phyloP scores from a whole-genome alignment of 2,888 invertebrate genomes.

The Cacoxenus indagator region DNA sequence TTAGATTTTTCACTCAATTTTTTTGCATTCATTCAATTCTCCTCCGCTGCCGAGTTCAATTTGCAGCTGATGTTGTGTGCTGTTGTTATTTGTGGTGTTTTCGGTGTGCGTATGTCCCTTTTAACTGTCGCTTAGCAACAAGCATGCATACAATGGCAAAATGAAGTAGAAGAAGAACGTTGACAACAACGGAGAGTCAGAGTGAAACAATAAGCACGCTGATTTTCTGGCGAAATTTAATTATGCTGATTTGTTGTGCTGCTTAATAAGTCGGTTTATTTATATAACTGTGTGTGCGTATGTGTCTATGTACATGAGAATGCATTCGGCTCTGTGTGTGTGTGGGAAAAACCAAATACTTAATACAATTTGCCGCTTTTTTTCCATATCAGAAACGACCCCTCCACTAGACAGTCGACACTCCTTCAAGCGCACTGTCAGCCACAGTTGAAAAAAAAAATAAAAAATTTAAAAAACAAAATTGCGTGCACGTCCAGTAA shows the following conservation, averaged over 20 bases:
- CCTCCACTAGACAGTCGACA: too few relatives aligned
- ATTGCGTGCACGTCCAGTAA: conserved; percentile 35
- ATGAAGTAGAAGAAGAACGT: too few relatives aligned
- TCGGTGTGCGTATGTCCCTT: background rate
- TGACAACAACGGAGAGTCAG: background rate
- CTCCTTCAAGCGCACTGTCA: conserved; percentile 40
- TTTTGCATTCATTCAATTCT: background rate
- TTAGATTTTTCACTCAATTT: conserved; percentile 43
- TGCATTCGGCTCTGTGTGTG: conserved; percentile 27
- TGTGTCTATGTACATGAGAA: background rate
- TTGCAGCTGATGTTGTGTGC: background rate
- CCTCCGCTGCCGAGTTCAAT: background rate
- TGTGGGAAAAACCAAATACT: conserved; percentile 8
- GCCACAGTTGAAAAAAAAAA: conserved; percentile 38
- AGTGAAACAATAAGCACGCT: conserved; percentile 51
- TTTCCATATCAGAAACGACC: conserved; percentile 8
- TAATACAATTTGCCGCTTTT: conserved; percentile 45
- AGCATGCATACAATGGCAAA: background rate
- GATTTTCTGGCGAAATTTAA: conserved; percentile 56
- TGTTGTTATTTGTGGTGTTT: background rate
- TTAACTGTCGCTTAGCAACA: conserved; percentile 12
- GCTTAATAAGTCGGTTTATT: conserved; percentile 34
- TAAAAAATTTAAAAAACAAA: background rate
- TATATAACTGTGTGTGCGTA: too few relatives aligned
- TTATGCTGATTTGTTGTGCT: conserved; percentile 36